These are phyloP conservation scores for Cephonodes hylas DNA, from an alignment of 2,888 invertebrate genomes.

Conservation along the genomic window DNA sequence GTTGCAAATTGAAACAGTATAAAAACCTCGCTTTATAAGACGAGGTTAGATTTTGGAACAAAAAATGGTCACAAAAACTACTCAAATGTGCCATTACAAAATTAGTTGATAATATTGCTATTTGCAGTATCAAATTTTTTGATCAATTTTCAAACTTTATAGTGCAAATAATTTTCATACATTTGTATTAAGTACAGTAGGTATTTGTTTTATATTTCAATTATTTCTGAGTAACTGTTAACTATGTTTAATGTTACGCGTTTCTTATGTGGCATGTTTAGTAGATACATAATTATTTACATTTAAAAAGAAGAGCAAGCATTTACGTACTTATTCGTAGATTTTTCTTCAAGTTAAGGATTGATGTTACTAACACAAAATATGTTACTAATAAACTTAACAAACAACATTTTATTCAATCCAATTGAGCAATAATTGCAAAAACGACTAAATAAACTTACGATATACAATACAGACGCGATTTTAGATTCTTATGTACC, in stretches of 20 bases:
- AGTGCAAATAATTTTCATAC: no score
- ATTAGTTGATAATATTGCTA: neutral
- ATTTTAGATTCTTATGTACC: neutral
- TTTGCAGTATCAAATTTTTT: neutral
- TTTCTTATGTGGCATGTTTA: no score
- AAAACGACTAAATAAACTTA: neutral
- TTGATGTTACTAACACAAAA: no score
- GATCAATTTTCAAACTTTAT: no score
- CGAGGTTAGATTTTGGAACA: constrained; percentile 1
- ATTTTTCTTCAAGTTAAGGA: no score
- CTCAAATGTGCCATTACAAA: neutral
- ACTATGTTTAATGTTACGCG: no score
- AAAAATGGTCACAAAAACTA: neutral
- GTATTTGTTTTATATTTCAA: no score
- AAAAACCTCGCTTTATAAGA: constrained; percentile 14
- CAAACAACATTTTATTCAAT: neutral
- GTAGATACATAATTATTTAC: no score
- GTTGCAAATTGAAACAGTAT: constrained; percentile 10
- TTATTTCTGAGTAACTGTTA: no score
- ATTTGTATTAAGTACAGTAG: no score
- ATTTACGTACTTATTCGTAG: no score
- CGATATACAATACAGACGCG: neutral
- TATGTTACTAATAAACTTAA: neutral
- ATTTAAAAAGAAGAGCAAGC: no score
- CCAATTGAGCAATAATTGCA: neutral